These are phyloP conservation scores for Danio choprae DNA, from an alignment of 2,797 vertebrate genomes.

Conservation along the genomic window DNA sequence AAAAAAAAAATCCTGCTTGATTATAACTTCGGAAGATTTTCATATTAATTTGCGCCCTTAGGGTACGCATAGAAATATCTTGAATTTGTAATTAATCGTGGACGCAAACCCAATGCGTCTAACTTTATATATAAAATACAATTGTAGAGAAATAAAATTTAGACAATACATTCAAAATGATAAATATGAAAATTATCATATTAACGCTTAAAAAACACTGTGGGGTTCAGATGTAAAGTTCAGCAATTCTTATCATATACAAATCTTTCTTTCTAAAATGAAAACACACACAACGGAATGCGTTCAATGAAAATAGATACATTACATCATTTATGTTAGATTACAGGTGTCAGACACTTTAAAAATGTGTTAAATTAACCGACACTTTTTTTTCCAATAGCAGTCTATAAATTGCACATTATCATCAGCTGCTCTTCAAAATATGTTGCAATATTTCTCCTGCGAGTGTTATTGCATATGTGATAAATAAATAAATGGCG, in stretches of 20 bases:
- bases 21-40: not conserved
- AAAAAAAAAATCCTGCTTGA: not conserved
- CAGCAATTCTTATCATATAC: not conserved
- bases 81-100: not conserved
- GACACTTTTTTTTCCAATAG: too few relatives aligned
- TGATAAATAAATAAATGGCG: slow-evolving; percentile 76
- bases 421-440: not conserved
- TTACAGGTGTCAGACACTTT: not conserved
- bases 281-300: too few relatives aligned
- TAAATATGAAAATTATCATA: too few relatives aligned
- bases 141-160: not conserved
- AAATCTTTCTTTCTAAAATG: not conserved
- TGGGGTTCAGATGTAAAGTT: not conserved
- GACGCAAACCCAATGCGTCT: not conserved
- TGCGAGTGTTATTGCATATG: slow-evolving; percentile 54
- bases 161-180: not conserved
- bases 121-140: not conserved
- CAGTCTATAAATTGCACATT: not conserved
- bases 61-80: not conserved
- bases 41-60: not conserved
- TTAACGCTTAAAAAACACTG: not conserved
- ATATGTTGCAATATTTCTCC: not conserved
- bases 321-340: not conserved
- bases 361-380: not conserved
- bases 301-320: not conserved